phyloP scores from a whole-genome alignment of 2,888 invertebrate species.

The Papilio demoleus region DNA sequence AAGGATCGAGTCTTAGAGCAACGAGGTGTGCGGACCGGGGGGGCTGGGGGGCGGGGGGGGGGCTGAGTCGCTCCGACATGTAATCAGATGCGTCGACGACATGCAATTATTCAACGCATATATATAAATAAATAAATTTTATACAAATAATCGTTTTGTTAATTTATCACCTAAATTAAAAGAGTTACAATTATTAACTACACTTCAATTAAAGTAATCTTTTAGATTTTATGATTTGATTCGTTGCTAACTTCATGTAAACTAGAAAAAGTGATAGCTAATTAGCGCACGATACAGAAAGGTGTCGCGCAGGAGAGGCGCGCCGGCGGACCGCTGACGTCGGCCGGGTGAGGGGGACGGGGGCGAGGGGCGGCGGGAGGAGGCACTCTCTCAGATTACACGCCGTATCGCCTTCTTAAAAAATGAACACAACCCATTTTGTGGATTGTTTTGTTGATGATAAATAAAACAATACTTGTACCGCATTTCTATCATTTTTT shows the following conservation, averaged over 20 bases:
- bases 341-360: too few relatives aligned
- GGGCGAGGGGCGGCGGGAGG: background rate
- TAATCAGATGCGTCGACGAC: constrained; percentile 14
- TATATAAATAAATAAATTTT: constrained; percentile 37
- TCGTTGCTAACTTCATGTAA: too few relatives aligned
- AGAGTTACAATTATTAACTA: background rate
- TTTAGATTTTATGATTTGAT: background rate
- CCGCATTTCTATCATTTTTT: background rate
- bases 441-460: constrained; percentile 16
- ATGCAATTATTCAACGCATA: constrained; percentile 41
- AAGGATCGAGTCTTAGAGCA: constrained; percentile 9
- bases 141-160: constrained; percentile 26
- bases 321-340: too few relatives aligned
- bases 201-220: background rate
- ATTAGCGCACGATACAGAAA: too few relatives aligned
- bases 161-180: background rate
- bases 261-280: too few relatives aligned
- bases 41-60: too few relatives aligned
- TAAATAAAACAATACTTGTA: constrained; percentile 1
- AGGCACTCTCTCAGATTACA: constrained; percentile 41
- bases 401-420: constrained; percentile 34
- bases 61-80: constrained; percentile 10
- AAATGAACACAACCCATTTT: constrained; percentile 31
- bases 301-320: too few relatives aligned
- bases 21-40: too few relatives aligned